Conservation (phyloP, 2,113 vertebrate genomes). For the Thomomys bottae region DNA sequence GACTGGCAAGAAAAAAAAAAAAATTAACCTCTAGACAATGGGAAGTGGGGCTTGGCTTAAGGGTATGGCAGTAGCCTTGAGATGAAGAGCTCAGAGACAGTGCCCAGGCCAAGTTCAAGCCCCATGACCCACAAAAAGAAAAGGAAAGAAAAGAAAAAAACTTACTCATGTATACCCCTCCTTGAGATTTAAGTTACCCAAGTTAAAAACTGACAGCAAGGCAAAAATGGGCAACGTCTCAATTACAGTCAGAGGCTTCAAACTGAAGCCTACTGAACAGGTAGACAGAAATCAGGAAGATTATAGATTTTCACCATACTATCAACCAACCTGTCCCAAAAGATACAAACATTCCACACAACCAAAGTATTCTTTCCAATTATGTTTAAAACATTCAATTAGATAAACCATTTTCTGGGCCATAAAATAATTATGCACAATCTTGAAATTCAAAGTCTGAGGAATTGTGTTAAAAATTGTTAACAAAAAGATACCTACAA, state of each 20-base stretch:
- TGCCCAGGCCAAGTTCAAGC: too few relatives aligned
- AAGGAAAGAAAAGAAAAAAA: too few relatives aligned
- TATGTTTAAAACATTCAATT: neutral
- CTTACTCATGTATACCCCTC: neutral
- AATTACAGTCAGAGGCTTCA: neutral
- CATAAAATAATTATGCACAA: neutral
- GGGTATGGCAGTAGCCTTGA: too few relatives aligned
- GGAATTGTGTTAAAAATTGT: neutral
- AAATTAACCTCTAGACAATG: too few relatives aligned
- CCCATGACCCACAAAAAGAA: too few relatives aligned
- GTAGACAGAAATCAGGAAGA: neutral
- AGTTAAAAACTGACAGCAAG: neutral
- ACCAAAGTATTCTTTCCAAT: neutral
- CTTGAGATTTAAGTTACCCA: neutral
- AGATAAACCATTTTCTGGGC: neutral
- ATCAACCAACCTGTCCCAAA: neutral
- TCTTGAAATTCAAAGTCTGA: neutral
- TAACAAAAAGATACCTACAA: neutral
- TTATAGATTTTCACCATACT: neutral
- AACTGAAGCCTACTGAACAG: neutral
- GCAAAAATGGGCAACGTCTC: neutral
- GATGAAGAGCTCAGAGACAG: too few relatives aligned
- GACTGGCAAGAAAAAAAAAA: too few relatives aligned
- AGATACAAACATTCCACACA: neutral
- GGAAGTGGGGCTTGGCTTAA: too few relatives aligned